Conservation (phyloP, 2,797 vertebrate species). For the Paguma larvata region DNA sequence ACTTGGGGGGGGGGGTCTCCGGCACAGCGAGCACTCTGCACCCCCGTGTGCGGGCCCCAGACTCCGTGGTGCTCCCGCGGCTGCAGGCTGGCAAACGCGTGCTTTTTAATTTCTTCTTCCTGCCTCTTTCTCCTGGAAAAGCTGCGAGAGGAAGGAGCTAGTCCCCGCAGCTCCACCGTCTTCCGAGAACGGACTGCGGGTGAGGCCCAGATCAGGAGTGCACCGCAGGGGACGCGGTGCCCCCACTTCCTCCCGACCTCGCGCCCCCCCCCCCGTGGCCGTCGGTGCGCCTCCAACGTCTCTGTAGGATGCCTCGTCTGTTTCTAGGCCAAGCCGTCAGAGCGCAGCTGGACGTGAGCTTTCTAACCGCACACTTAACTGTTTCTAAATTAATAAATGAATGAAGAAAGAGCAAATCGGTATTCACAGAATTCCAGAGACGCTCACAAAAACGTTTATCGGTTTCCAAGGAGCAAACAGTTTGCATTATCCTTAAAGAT, state of each 20-base stretch:
- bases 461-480: background rate
- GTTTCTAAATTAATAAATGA: background rate
- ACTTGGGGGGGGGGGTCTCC: no score
- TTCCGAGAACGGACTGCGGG: background rate
- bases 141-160: no score
- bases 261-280: no score
- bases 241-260: no score
- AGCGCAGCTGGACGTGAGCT: background rate
- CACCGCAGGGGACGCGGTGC: fast-evolving
- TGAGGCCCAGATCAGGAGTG: background rate
- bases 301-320: background rate
- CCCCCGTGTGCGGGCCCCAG: no score
- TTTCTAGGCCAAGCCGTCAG: background rate
- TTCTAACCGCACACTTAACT: background rate
- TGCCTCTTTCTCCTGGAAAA: no score
- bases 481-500: background rate
- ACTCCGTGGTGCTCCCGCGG: background rate
- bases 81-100: no score
- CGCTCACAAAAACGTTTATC: background rate
- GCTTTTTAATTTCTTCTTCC: no score
- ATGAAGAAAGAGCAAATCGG: background rate
- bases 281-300: background rate
- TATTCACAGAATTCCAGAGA: background rate
- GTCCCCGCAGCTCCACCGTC: no score
- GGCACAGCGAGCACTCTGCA: no score